These are phyloP conservation scores for Genyomyrus donnyi DNA, from an alignment of 2,113 vertebrate genomes.

Conservation along the genomic window DNA sequence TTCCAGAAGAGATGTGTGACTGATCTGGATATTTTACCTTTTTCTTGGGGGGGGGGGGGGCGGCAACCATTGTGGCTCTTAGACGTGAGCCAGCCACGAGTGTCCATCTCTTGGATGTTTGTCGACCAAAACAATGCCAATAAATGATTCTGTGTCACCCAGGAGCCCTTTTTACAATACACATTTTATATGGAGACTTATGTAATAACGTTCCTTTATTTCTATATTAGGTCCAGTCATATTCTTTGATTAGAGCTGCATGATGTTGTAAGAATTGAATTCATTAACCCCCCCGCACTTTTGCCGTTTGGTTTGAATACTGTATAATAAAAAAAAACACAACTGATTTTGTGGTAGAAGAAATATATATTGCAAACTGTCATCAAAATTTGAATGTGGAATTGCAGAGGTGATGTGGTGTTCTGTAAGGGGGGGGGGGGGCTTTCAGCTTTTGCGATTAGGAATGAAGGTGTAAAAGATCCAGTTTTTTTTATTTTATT, in stretches of 20 bases:
- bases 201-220: conserved; percentile 77
- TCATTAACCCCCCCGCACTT: conserved; percentile 23
- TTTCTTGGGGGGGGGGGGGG: neutral
- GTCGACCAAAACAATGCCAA: conserved; percentile 94
- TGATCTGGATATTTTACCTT: conserved; percentile 46
- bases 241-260: conserved; percentile 74
- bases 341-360: conserved; percentile 41
- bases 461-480: conserved; percentile 36
- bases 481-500: neutral
- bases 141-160: conserved; percentile 80
- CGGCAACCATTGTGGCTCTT: conserved; percentile 55
- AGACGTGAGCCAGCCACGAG: conserved; percentile 60
- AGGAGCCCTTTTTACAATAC: conserved; percentile 67
- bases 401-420: conserved; percentile 50
- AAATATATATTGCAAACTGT: conserved; percentile 58
- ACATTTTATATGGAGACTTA: conserved; percentile 84
- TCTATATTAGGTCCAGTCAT: conserved; percentile 65
- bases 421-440: conserved; percentile 47
- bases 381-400: conserved; percentile 63
- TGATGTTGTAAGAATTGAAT: conserved; percentile 57
- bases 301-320: conserved; percentile 48
- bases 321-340: conserved; percentile 40
- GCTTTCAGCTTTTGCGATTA: conserved; percentile 48
- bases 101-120: conserved; percentile 76
- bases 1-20: conserved; percentile 97